A percentile compares a stretch with the other conserved stretches of the same genome.
phyloP scores from a whole-genome alignment of 2,113 vertebrate genomes.

The Arenaria interpres region DNA sequence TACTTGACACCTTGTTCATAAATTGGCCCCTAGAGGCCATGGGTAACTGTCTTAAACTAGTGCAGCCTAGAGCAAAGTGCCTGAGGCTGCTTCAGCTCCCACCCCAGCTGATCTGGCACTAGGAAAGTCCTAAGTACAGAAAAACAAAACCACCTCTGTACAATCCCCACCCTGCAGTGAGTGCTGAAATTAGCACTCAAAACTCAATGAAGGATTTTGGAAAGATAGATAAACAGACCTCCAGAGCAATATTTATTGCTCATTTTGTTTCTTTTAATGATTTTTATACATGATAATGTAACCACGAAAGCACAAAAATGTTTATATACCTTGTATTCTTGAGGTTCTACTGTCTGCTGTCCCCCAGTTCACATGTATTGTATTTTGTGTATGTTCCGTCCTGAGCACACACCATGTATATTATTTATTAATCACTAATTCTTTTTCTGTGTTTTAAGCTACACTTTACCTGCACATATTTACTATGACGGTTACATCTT shows the following conservation, averaged over 20 bases:
- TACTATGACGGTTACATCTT: background rate
- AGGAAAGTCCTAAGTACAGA: background rate
- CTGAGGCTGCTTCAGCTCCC: constrained; percentile 5
- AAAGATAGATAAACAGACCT: background rate
- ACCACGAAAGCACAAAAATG: background rate
- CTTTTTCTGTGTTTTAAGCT: background rate
- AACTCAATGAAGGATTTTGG: background rate
- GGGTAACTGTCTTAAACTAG: constrained; percentile 20
- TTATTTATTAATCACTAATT: background rate
- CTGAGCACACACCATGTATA: background rate
- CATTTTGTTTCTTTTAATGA: background rate
- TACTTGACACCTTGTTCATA: constrained; percentile 17
- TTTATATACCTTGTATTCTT: background rate
- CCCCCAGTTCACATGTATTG: background rate
- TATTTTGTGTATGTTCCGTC: background rate
- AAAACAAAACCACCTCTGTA: background rate
- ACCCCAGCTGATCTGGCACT: background rate
- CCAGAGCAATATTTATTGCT: background rate
- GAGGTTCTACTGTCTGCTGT: background rate
- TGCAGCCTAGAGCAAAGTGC: constrained; percentile 9
- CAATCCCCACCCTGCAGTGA: background rate
- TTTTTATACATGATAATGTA: background rate
- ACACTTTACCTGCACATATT: background rate
- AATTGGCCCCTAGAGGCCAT: background rate
- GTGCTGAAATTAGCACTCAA: background rate